Evolutionary conservation across 2,797 vertebrate species (phyloP).

Genomic region (Ceryle rudis): DNA sequence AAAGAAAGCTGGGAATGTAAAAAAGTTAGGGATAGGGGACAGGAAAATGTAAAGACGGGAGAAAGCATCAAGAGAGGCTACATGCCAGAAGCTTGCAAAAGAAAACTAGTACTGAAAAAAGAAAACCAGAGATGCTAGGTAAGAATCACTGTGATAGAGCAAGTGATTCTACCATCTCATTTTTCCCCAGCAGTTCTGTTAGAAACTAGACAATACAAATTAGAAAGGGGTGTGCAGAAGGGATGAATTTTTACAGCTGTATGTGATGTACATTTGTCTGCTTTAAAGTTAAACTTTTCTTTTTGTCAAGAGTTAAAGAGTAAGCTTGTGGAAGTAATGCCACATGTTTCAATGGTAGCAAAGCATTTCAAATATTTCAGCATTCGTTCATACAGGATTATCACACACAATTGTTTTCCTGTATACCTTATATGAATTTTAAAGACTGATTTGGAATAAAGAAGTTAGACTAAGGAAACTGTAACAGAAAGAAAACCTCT

Average conservation of each 20-base stretch:
- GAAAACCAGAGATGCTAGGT: neutral
- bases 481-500: neutral
- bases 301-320: neutral
- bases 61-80: neutral
- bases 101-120: neutral
- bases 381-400: neutral
- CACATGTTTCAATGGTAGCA: accelerated
- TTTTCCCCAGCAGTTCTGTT: neutral
- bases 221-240: neutral
- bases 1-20: neutral
- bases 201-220: neutral
- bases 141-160: neutral
- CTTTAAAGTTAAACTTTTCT: neutral
- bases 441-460: neutral
- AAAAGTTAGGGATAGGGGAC: neutral
- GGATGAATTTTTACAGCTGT: neutral
- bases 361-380: neutral
- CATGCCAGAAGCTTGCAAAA: neutral
- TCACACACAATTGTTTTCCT: neutral
- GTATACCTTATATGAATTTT: neutral
- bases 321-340: neutral
- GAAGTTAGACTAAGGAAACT: neutral
- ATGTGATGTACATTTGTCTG: neutral
- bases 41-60: neutral
- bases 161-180: neutral